Percentiles rank a stretch among this genome's conserved stretches.
Evolutionary conservation across 2,113 vertebrate species (phyloP).

Genomic region (Psittacara wagleri): DNA sequence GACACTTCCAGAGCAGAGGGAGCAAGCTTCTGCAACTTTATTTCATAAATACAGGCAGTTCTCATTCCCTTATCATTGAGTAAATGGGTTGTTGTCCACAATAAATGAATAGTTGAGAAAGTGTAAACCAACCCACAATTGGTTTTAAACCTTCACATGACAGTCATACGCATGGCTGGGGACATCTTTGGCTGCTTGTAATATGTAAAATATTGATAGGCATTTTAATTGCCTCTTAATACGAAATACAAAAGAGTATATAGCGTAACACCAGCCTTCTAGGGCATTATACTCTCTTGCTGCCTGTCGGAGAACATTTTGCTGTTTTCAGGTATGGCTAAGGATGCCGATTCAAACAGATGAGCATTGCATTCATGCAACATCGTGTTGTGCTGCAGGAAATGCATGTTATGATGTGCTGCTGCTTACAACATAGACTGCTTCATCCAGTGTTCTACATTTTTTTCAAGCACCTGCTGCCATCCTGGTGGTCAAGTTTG

Average conservation of each 20-base stretch:
- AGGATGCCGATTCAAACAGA: not conserved
- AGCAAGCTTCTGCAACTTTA: not conserved
- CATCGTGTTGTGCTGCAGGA: not conserved
- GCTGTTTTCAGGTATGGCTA: not conserved
- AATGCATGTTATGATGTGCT: not conserved
- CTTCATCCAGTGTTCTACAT: rapidly evolving
- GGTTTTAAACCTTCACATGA: not conserved
- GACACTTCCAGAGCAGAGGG: not conserved
- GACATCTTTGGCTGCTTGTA: not conserved
- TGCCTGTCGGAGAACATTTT: rapidly evolving
- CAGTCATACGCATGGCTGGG: not conserved
- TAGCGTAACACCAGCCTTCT: not conserved
- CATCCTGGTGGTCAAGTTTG: not conserved
- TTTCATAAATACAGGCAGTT: not conserved
- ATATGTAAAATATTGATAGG: rapidly evolving
- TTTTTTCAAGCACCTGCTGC: not conserved
- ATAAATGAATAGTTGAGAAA: not conserved
- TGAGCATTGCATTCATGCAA: not conserved
- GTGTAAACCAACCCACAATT: not conserved
- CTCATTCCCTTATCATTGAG: not conserved
- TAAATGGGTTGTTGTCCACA: not conserved
- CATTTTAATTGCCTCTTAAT: not conserved
- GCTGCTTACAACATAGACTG: not conserved
- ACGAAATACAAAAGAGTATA: not conserved
- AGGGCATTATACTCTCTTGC: rapidly evolving